These are phyloP conservation scores for Premnoplex brunnescens DNA, from an alignment of 2,797 vertebrate species.

Conservation along the genomic window DNA sequence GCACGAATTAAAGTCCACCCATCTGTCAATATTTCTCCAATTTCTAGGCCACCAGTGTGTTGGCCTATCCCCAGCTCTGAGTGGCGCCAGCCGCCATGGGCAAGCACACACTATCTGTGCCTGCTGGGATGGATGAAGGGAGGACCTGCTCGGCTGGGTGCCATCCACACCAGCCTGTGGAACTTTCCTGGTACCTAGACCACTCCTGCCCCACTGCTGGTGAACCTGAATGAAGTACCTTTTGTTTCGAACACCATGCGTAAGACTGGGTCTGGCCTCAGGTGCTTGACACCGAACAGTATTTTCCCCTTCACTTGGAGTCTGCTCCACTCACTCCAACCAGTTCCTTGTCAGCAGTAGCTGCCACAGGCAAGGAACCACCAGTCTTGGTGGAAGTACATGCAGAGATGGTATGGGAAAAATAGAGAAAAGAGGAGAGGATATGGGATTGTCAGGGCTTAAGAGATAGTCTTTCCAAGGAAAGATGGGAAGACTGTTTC, in stretches of 20 bases:
- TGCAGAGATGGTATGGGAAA: not conserved
- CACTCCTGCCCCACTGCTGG: not conserved
- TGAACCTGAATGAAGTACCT: not conserved
- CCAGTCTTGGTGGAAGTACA: not conserved
- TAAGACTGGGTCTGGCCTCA: not conserved
- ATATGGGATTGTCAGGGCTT: not conserved
- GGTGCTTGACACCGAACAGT: not conserved
- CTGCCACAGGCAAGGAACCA: not conserved
- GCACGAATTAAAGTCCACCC: slow-evolving; percentile 25
- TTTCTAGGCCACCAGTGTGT: not conserved
- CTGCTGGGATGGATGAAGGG: not conserved
- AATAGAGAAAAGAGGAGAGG: not conserved
- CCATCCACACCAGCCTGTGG: not conserved
- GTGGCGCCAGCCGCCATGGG: accelerated
- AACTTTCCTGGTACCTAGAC: not conserved
- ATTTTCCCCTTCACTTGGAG: not conserved
- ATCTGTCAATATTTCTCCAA: slow-evolving; percentile 23
- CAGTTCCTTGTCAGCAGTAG: accelerated
- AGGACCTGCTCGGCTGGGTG: not conserved
- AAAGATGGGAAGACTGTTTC: not conserved
- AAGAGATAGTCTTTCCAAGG: not conserved
- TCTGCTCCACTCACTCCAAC: accelerated
- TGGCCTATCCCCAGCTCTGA: not conserved
- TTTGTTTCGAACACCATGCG: accelerated
- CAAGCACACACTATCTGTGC: accelerated